Evolutionary conservation across 2,113 vertebrate genomes (phyloP).

Genomic region (Nyctereutes procyonoides): DNA sequence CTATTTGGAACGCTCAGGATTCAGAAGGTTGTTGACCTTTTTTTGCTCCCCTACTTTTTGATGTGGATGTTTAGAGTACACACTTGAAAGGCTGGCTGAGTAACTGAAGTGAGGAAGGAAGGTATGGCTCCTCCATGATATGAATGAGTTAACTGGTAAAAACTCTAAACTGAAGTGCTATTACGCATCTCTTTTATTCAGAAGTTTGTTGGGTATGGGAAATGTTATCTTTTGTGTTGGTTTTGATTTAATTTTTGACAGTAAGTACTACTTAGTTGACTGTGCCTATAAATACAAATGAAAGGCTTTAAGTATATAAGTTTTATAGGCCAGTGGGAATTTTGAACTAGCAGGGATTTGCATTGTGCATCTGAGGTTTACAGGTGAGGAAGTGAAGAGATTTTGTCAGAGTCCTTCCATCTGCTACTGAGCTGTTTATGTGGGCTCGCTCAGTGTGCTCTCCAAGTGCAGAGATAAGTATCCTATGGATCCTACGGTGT

Average conservation of each 20-base stretch:
- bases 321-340: not conserved
- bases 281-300: not conserved
- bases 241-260: conserved; percentile 7
- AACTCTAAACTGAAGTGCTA: not conserved
- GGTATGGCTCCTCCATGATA: not conserved
- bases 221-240: not conserved
- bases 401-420: accelerated
- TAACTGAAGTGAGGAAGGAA: not conserved
- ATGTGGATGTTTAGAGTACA: not conserved
- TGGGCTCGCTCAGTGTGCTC: not conserved
- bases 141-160: not conserved
- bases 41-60: not conserved
- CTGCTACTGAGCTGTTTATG: accelerated
- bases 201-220: not conserved
- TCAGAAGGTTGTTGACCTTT: not conserved
- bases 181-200: not conserved
- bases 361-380: not conserved
- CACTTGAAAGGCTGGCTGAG: not conserved
- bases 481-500: not conserved
- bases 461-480: not conserved
- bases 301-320: not conserved
- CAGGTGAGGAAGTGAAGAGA: not conserved
- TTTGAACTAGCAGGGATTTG: not conserved
- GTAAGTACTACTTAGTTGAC: not conserved
- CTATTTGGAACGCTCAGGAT: not conserved